These are phyloP conservation scores for Hylia prasina DNA, from an alignment of 2,113 vertebrate species.

Conservation along the genomic window DNA sequence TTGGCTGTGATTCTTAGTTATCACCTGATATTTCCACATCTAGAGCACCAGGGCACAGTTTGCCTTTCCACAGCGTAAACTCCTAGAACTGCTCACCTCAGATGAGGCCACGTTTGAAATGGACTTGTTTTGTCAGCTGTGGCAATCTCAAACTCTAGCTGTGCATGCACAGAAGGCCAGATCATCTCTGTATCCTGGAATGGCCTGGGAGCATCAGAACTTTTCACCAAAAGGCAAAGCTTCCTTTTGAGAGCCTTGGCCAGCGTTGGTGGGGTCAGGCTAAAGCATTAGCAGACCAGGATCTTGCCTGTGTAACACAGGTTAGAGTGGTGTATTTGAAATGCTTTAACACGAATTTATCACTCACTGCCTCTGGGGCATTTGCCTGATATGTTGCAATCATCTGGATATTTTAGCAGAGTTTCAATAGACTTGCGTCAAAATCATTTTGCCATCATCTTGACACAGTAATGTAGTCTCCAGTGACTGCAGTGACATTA, in stretches of 20 bases:
- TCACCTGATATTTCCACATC: not conserved
- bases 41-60: not conserved
- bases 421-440: conserved; percentile 50
- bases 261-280: not conserved
- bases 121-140: not conserved
- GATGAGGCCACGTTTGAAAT: not conserved
- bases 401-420: conserved; percentile 57
- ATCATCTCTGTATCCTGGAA: not conserved
- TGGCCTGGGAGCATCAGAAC: not conserved
- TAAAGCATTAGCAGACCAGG: not conserved
- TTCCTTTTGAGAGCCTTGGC: not conserved
- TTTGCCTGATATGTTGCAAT: conserved; percentile 44
- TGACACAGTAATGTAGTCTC: conserved; percentile 65
- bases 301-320: not conserved
- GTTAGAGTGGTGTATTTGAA: not conserved
- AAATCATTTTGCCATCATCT: conserved; percentile 63
- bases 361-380: not conserved
- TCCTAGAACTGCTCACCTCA: not conserved
- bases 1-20: not conserved
- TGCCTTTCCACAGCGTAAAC: not conserved
- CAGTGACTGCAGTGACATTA: conserved; percentile 60
- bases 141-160: not conserved
- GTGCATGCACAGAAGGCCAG: not conserved
- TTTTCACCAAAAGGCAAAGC: not conserved
- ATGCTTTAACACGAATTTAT: conserved; percentile 22